Percentiles rank a stretch among this genome's conserved stretches.
Evolutionary conservation across 2,888 invertebrate genomes (phyloP).

Genomic region (Prenolepis imparis): DNA sequence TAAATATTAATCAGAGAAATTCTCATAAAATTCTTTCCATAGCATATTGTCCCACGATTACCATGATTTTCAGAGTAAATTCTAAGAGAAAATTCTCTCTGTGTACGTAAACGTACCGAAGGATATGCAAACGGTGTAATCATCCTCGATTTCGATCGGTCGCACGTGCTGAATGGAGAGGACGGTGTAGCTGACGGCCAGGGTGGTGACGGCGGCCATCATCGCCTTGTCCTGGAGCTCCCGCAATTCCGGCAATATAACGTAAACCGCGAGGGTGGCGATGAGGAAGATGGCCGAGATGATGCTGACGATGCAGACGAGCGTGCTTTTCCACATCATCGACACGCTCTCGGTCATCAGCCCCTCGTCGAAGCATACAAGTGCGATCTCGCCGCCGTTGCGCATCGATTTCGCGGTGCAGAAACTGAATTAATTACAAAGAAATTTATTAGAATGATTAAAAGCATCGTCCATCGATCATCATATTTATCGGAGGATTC

Average conservation of each 20-base stretch:
- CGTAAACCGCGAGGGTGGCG: constrained; percentile 89
- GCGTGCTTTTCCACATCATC: constrained; percentile 68
- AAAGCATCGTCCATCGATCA: too few relatives aligned
- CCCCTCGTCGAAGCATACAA: constrained; percentile 82
- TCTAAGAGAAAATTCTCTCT: too few relatives aligned
- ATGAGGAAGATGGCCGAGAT: constrained; percentile 89
- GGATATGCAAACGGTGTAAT: constrained; percentile 86
- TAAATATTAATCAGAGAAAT: too few relatives aligned
- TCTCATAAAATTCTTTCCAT: too few relatives aligned
- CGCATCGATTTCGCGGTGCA: constrained; percentile 76
- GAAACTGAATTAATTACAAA: constrained; percentile 78
- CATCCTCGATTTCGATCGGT: constrained; percentile 46
- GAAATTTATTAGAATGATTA: background rate
- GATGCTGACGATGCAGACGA: constrained; percentile 80
- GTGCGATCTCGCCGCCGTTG: constrained; percentile 67
- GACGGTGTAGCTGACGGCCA: constrained; percentile 88
- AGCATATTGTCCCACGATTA: too few relatives aligned
- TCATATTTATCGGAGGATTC: background rate
- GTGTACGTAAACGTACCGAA: too few relatives aligned
- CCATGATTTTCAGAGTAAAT: too few relatives aligned
- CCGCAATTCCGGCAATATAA: constrained; percentile 88
- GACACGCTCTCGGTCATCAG: constrained; percentile 8
- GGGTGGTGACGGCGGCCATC: constrained; percentile 88
- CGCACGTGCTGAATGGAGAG: constrained; percentile 88
- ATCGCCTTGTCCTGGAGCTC: constrained; percentile 90